A percentile compares a stretch with the other conserved stretches of the same genome.
phyloP scores from a whole-genome alignment of 2,888 invertebrate genomes.

The Lasioglossum pauxillum region DNA sequence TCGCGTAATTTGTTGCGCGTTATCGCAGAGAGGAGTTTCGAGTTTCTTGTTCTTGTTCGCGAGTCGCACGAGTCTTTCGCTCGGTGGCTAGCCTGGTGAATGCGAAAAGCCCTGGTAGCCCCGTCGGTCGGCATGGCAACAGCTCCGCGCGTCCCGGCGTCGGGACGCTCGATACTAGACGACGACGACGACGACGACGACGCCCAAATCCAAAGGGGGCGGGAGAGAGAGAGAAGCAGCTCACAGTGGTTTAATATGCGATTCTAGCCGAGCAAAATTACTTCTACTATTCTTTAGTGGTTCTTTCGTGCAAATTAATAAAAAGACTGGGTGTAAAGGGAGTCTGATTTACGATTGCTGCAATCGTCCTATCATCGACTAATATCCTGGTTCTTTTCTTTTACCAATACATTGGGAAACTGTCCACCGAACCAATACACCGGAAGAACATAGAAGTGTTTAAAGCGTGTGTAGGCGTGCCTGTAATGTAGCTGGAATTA shows the following conservation, averaged over 20 bases:
- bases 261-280: constrained; percentile 6
- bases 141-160: constrained; percentile 83
- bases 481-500: background rate
- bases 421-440: too few species aligned
- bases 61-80: constrained; percentile 63
- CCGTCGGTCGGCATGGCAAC: constrained; percentile 84
- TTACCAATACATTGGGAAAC: too few species aligned
- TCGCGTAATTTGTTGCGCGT: background rate
- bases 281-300: background rate
- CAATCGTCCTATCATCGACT: too few species aligned
- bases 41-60: constrained; percentile 59
- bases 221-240: constrained; percentile 5
- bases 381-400: too few species aligned
- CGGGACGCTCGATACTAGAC: constrained; percentile 84
- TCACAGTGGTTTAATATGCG: background rate
- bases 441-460: background rate
- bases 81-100: constrained; percentile 58
- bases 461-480: background rate
- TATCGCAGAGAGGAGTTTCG: constrained; percentile 12
- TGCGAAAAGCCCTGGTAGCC: constrained; percentile 78
- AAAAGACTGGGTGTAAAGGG: too few species aligned
- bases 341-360: too few species aligned
- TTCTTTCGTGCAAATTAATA: background rate
- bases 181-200: constrained; percentile 63
- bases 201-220: constrained; percentile 66